A percentile compares a stretch with the other conserved stretches of the same genome.
phyloP scores from a whole-genome alignment of 2,888 invertebrate species.

The Megalurothrips usitatus region DNA sequence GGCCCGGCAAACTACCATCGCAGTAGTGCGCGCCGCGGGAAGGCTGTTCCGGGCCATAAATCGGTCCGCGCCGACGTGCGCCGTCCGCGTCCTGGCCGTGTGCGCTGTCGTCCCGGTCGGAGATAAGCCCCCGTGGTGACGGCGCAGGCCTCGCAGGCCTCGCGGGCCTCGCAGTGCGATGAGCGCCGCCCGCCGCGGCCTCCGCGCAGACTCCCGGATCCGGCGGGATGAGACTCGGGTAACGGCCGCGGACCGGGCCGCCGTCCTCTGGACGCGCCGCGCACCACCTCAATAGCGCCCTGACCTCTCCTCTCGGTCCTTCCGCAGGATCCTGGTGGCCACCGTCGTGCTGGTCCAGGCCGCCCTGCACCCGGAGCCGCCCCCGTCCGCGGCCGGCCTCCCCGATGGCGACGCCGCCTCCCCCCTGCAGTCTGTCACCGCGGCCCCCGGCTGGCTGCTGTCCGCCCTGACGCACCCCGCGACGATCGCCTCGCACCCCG shows the following conservation, averaged over 20 bases:
- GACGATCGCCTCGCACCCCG: not conserved
- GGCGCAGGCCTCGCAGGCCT: not conserved
- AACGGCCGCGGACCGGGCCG: not conserved
- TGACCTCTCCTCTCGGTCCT: not conserved
- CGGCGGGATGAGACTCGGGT: not conserved
- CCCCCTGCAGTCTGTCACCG: not conserved
- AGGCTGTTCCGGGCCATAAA: too few species aligned
- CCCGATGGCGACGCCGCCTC: not conserved
- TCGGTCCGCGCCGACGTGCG: not conserved
- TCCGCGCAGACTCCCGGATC: not conserved
- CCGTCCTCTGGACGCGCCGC: too few species aligned
- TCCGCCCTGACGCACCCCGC: not conserved
- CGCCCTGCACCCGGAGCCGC: not conserved
- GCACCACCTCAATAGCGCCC: not conserved
- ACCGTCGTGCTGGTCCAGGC: not conserved
- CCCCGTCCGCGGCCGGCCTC: not conserved
- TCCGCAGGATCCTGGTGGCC: not conserved
- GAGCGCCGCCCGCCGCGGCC: not conserved
- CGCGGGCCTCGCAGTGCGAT: not conserved
- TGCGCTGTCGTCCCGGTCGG: not conserved
- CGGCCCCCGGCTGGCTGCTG: not conserved
- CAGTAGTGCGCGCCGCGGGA: too few species aligned
- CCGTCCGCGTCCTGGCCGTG: not conserved
- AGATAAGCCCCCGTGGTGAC: not conserved
- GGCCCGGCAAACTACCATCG: too few species aligned